Evolutionary conservation across 2,888 invertebrate species (phyloP).

Genomic region (Tolmerus cingulatus): DNA sequence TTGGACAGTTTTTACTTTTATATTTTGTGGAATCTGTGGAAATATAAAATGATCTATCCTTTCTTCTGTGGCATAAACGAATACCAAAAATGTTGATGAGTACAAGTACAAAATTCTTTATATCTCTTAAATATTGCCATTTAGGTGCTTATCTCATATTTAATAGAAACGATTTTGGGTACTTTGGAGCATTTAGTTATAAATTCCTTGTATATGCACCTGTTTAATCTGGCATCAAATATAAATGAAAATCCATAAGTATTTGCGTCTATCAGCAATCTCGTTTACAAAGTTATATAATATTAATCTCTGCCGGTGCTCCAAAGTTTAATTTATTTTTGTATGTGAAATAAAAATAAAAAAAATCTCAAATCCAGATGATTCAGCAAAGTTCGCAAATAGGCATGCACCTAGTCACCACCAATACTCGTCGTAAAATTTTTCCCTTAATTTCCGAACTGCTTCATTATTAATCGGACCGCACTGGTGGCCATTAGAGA

Average conservation of each 20-base stretch:
- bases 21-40: too few species aligned
- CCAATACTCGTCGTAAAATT: background rate
- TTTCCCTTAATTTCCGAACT: constrained; percentile 1
- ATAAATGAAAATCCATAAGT: background rate
- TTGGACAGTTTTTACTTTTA: too few species aligned
- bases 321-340: background rate
- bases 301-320: background rate
- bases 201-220: too few species aligned
- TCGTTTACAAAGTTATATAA: background rate
- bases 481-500: constrained; percentile 24
- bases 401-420: background rate
- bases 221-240: background rate
- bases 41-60: too few species aligned
- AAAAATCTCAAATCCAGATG: background rate
- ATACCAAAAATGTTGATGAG: too few species aligned
- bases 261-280: background rate
- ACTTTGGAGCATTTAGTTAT: too few species aligned
- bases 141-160: too few species aligned
- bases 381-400: background rate
- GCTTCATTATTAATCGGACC: constrained; percentile 4
- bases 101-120: too few species aligned
- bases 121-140: too few species aligned
- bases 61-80: too few species aligned
- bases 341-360: background rate
- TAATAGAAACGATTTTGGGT: too few species aligned